Evolutionary conservation across 2,888 invertebrate genomes (phyloP).

Genomic region (Uloborus plumipes): DNA sequence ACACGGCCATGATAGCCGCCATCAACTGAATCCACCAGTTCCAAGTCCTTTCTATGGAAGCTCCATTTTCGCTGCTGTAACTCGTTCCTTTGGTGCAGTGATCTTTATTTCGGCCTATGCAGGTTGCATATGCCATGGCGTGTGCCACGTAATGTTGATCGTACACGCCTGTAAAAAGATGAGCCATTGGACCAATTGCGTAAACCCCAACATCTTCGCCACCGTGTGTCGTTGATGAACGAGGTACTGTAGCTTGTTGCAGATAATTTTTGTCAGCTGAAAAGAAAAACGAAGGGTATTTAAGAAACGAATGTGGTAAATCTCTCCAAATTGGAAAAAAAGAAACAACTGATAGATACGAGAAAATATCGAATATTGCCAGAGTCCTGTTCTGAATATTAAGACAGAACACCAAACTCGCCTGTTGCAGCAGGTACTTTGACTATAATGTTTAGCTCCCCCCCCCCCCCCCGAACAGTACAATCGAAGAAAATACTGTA

Average conservation of each 20-base stretch:
- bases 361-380: neutral
- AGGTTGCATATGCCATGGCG: conserved; percentile 85
- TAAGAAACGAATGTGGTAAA: neutral
- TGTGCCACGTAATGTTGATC: conserved; percentile 90
- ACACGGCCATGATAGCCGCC: neutral
- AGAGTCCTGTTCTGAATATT: neutral
- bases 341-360: neutral
- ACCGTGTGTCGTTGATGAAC: conserved; percentile 85
- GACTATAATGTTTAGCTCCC: too few relatives aligned
- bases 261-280: conserved; percentile 75
- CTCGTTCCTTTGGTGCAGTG: conserved; percentile 12
- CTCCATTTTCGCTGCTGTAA: neutral
- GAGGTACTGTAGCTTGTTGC: conserved; percentile 81
- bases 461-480: too few relatives aligned
- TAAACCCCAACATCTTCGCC: conserved; percentile 89
- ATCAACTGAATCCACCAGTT: conserved; percentile 26
- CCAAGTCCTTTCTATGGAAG: neutral
- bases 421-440: too few relatives aligned
- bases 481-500: too few relatives aligned
- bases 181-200: conserved; percentile 84
- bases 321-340: neutral
- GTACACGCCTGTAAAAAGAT: conserved; percentile 83
- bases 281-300: neutral
- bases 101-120: conserved; percentile 74
- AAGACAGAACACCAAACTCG: too few relatives aligned